Conservation (phyloP, 2,113 vertebrate genomes). For the Plotosus lineatus region DNA sequence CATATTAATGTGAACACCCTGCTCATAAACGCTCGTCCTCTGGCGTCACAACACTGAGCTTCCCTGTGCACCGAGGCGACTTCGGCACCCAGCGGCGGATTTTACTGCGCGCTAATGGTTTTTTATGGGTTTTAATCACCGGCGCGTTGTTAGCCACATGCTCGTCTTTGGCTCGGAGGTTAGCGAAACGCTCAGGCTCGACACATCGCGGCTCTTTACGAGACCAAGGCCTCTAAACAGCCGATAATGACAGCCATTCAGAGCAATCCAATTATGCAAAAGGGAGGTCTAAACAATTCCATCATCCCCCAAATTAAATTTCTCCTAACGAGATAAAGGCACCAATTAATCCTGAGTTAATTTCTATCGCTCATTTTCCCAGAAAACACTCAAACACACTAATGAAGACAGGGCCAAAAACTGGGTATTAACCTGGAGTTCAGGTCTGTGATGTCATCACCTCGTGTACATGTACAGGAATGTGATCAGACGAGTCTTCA, state of each 20-base stretch:
- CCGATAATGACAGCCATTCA: slow-evolving; percentile 99
- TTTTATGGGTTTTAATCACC: slow-evolving; percentile 75
- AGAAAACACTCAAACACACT: slow-evolving; percentile 99
- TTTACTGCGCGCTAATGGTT: slow-evolving; percentile 64
- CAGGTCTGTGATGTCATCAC: slow-evolving; percentile 34
- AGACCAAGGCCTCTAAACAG: slow-evolving; percentile 99
- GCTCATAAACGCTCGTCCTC: slow-evolving; percentile 18
- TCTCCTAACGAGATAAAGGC: slow-evolving; percentile 99
- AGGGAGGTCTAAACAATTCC: slow-evolving; percentile 99
- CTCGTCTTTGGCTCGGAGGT: slow-evolving; percentile 71
- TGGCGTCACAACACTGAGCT: slow-evolving; percentile 1
- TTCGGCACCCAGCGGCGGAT: slow-evolving; percentile 29
- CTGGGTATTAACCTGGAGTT: slow-evolving; percentile 84
- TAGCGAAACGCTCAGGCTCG: slow-evolving; percentile 81
- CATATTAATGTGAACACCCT: neutral
- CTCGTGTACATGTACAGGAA: neutral
- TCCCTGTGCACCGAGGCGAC: slow-evolving; percentile 1
- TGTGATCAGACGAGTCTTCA: neutral
- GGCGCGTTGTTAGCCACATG: slow-evolving; percentile 74
- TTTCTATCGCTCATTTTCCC: slow-evolving; percentile 99
- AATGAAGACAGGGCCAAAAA: slow-evolving; percentile 80
- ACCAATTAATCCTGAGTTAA: slow-evolving; percentile 99
- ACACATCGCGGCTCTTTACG: slow-evolving; percentile 99
- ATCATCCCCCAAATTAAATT: slow-evolving; percentile 99
- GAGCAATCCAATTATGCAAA: slow-evolving; percentile 99